Percentiles rank a stretch among this genome's conserved stretches.
phyloP scores from a whole-genome alignment of 2,113 vertebrate species.

The Pterophyllum scalare region DNA sequence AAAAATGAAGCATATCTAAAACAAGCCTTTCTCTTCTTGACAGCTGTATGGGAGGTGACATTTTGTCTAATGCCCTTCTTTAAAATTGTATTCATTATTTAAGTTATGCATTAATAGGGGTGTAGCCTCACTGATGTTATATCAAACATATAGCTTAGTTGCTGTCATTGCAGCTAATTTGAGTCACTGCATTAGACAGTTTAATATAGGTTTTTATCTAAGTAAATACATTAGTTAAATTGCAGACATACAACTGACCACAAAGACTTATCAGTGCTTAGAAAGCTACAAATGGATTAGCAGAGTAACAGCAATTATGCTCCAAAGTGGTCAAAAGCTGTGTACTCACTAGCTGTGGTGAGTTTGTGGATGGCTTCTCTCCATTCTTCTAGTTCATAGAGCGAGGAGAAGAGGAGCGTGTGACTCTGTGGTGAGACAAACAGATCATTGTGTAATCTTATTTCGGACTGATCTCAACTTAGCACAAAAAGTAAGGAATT shows the following conservation, averaged over 20 bases:
- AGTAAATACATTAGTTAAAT: not conserved
- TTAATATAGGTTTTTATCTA: too few relatives aligned
- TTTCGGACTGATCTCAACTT: not conserved
- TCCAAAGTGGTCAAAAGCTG: not conserved
- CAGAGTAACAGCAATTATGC: not conserved
- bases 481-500: too few relatives aligned
- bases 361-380: constrained; percentile 74
- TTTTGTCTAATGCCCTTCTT: too few relatives aligned
- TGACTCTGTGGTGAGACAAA: constrained; percentile 68
- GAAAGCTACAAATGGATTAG: not conserved
- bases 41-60: too few relatives aligned
- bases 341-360: constrained; percentile 74
- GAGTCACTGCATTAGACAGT: too few relatives aligned
- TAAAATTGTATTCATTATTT: too few relatives aligned
- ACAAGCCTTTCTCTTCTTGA: too few relatives aligned
- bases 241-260: not conserved
- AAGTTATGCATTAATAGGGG: too few relatives aligned
- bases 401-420: constrained; percentile 70
- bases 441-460: not conserved
- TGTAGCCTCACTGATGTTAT: too few relatives aligned
- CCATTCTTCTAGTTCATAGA: constrained; percentile 80
- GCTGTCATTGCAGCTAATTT: too few relatives aligned
- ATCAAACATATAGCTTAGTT: too few relatives aligned
- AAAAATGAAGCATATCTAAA: not conserved
- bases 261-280: not conserved